phyloP scores from a whole-genome alignment of 2,797 vertebrate species.

The Sylvilagus floridanus region DNA sequence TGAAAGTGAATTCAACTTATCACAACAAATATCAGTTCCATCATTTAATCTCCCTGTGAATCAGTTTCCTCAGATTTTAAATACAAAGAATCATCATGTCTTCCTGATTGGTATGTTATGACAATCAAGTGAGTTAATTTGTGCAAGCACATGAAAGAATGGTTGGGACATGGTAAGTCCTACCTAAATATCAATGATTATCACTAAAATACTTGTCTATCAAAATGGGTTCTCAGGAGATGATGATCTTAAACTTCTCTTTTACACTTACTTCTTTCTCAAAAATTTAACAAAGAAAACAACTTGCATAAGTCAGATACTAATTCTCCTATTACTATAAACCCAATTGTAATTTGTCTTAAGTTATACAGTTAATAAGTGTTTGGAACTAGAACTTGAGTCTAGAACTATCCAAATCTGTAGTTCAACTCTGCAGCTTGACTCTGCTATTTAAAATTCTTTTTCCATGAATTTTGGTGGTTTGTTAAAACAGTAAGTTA shows the following conservation, averaged over 20 bases:
- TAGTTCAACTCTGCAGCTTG: neutral
- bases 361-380: neutral
- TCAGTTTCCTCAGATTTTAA: slow-evolving; percentile 10
- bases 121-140: neutral
- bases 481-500: neutral
- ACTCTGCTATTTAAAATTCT: neutral
- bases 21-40: neutral
- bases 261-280: neutral
- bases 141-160: neutral
- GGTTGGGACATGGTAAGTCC: neutral
- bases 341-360: neutral
- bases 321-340: neutral
- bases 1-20: neutral
- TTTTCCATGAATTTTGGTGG: neutral
- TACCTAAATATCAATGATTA: neutral
- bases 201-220: neutral
- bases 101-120: neutral
- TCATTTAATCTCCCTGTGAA: neutral
- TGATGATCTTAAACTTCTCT: neutral
- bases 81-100: neutral
- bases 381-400: neutral
- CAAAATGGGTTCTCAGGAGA: slow-evolving; percentile 1
- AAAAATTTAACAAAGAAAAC: neutral
- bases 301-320: neutral
- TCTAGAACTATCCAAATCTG: neutral